Base-by-base conservation (phyloP, 2,113 vertebrate species). In the Cinclus mexicanus region DNA sequence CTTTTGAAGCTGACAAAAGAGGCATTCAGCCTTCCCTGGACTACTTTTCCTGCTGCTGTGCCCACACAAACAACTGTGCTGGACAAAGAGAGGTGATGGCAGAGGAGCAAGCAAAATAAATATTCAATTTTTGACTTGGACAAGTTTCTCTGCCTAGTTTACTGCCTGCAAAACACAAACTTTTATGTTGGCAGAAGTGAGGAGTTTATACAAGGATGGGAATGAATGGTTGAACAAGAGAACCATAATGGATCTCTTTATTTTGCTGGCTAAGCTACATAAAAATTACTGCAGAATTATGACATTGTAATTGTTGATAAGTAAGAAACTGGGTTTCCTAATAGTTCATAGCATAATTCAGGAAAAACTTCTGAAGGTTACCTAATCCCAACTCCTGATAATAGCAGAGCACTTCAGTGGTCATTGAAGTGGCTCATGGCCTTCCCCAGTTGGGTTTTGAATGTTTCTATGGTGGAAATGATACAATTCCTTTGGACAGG, bases 101-200 rank as follows among this genome's bases (percentile, higher is more conserved):
- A 81, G 31, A 93, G 47, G 39, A 37, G 26, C 24, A 75, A 49
- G 64, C 19, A 75, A 89, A 77, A 89, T 81, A 96, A 93, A 87
- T 89, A 87, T n/a, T 93, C 68, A n/a, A 47, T 86, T 94, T 96
- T 92, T 81, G 81, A 71, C 47, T 90, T 77, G 79, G 59, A 86
- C 21, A 37, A 21, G 29, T 60, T 90, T 93, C 83, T 71, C 76
- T 83, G 80, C 65, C 71, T 89, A 67, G 50, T 83, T 93, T 90
- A 71, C 76, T 55, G 82, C 86, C 77, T 94, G 76, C 42, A 90
- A 92, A 65, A 49, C 64, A 77, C 31, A 74, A 91, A 93, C 52
- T 93, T 93, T 83, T 83, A 29, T 55, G 14, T 63, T 89, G 80
- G 76, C 86, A 81, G 44, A 71, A 93, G 42, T 63, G 28, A 81